phyloP scores from a whole-genome alignment of 64 coral and sea anemone species.

The Hydrozoanthus tunicans region DNA sequence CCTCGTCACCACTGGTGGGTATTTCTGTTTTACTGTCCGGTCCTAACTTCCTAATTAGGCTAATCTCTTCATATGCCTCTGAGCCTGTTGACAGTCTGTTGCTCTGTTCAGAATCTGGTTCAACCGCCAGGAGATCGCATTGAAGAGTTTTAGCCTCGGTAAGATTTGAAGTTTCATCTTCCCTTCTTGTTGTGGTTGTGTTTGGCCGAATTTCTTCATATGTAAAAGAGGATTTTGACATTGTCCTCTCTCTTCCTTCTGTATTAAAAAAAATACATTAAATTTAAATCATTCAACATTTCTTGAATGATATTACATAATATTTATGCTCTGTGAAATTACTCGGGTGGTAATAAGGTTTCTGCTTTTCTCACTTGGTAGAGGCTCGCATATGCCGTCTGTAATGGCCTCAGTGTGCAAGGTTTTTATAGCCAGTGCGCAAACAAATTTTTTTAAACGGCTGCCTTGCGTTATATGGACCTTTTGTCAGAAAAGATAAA shows the following conservation, averaged over 20 bases:
- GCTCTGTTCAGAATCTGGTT: background rate
- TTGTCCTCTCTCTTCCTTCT: slow-evolving; percentile 1
- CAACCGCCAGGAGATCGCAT: background rate
- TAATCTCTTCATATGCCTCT: slow-evolving; percentile 41
- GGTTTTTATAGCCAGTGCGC: too few relatives aligned
- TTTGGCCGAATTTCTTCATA: slow-evolving; percentile 34
- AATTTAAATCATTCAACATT: background rate
- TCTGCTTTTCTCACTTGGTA: too few relatives aligned
- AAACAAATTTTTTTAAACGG: too few relatives aligned
- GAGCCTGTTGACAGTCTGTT: slow-evolving; percentile 32
- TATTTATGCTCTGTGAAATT: background rate
- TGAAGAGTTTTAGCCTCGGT: background rate
- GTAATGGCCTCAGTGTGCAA: too few relatives aligned
- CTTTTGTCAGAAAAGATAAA: too few relatives aligned
- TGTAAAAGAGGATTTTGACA: background rate
- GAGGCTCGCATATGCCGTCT: too few relatives aligned
- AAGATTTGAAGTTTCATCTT: background rate
- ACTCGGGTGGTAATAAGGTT: background rate
- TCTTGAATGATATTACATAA: background rate
- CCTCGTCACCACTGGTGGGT: background rate
- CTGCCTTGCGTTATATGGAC: too few relatives aligned
- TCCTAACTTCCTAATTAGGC: background rate
- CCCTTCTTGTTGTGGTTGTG: background rate
- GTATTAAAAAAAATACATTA: background rate
- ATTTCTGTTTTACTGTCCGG: background rate